Evolutionary conservation across 2,888 invertebrate species (phyloP).

Genomic region (Onchidella celtica): DNA sequence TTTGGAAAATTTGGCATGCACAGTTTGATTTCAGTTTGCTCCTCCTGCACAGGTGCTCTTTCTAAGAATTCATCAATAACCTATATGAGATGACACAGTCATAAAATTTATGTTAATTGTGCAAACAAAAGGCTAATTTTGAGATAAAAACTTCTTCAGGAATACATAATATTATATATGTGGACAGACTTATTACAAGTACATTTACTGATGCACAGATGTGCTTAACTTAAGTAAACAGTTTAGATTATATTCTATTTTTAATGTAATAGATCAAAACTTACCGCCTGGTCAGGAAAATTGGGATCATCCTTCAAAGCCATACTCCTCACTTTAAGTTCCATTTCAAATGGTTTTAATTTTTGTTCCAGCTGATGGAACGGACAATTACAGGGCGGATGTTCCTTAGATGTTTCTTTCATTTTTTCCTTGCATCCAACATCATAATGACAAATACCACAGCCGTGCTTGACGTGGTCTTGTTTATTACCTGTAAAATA

Average conservation of each 20-base stretch:
- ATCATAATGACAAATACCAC: not conserved
- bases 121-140: too few species aligned
- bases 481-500: slow-evolving; percentile 26
- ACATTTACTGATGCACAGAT: too few species aligned
- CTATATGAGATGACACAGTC: not conserved
- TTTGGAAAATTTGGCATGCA: slow-evolving; percentile 4
- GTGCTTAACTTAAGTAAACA: too few species aligned
- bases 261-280: too few species aligned
- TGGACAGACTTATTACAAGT: too few species aligned
- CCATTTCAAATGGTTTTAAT: slow-evolving; percentile 11
- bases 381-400: slow-evolving; percentile 13
- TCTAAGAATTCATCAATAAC: slow-evolving; percentile 27
- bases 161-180: too few species aligned
- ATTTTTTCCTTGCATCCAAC: not conserved
- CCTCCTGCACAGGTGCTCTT: not conserved
- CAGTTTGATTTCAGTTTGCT: not conserved
- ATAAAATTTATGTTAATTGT: not conserved
- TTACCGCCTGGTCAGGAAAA: slow-evolving; percentile 31
- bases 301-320: slow-evolving; percentile 21
- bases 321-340: slow-evolving; percentile 17
- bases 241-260: too few species aligned
- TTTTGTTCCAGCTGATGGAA: slow-evolving; percentile 4
- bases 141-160: too few species aligned
- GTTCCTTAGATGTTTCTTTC: not conserved
- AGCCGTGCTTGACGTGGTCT: slow-evolving; percentile 9